Conservation (phyloP, 2,888 invertebrate genomes). For the Empis stercorea region DNA sequence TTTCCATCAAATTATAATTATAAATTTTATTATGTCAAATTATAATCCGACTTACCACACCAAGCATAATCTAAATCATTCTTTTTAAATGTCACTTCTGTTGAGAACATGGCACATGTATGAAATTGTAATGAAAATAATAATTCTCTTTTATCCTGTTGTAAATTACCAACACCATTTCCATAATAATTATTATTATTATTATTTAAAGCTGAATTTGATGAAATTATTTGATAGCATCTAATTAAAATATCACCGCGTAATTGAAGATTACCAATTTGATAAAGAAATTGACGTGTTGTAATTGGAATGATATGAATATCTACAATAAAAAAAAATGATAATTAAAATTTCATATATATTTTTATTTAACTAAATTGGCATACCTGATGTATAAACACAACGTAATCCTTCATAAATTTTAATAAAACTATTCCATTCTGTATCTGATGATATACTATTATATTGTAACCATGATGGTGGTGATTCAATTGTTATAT, state of each 20-base stretch:
- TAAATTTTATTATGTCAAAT: not conserved
- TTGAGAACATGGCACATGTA: constrained; percentile 81
- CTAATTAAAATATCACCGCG: constrained; percentile 85
- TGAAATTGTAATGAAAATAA: constrained; percentile 86
- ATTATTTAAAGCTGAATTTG: not conserved
- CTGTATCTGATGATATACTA: constrained; percentile 35
- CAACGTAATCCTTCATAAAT: constrained; percentile 85
- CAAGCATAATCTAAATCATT: constrained; percentile 78
- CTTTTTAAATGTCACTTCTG: constrained; percentile 71
- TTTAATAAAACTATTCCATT: constrained; percentile 63
- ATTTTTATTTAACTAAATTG: not conserved
- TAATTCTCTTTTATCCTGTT: constrained; percentile 41
- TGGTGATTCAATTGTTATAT: constrained; percentile 75
- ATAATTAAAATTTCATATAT: not conserved
- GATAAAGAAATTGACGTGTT: constrained; percentile 50
- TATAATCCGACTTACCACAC: constrained; percentile 57
- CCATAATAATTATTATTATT: constrained; percentile 16
- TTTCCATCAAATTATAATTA: no score
- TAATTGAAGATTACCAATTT: constrained; percentile 43
- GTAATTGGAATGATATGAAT: constrained; percentile 23
- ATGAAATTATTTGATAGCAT: constrained; percentile 60
- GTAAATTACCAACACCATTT: constrained; percentile 12
- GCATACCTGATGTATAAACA: constrained; percentile 69
- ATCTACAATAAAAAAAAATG: constrained; percentile 11
- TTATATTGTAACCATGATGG: constrained; percentile 53